phyloP scores from a whole-genome alignment of 2,888 invertebrate species.

The Orthosia gracilis region DNA sequence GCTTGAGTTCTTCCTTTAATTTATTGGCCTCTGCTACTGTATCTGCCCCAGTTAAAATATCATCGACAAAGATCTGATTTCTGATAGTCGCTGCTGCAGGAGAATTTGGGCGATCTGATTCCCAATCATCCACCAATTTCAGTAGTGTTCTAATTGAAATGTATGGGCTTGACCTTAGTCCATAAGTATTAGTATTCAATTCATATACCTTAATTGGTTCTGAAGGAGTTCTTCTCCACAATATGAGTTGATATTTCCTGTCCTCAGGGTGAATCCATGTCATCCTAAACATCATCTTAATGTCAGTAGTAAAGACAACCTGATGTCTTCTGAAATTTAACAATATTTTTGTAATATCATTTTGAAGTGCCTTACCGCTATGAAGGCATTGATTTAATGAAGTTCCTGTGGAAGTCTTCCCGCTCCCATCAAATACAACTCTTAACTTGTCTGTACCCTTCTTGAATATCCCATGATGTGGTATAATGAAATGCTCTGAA shows the following conservation, averaged over 20 bases:
- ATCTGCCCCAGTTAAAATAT: not conserved
- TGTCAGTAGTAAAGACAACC: not conserved
- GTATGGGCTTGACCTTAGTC: slow-evolving; percentile 1
- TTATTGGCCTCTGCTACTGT: not conserved
- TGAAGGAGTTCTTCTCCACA: not conserved
- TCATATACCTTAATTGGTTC: not conserved
- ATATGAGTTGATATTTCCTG: not conserved
- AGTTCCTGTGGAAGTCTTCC: not conserved
- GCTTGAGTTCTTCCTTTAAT: no score
- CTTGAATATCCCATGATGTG: not conserved
- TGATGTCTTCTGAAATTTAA: not conserved
- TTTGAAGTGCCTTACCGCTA: not conserved
- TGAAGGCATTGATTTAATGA: not conserved
- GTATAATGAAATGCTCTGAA: not conserved
- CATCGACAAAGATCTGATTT: not conserved
- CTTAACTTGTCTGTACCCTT: not conserved
- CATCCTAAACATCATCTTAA: not conserved
- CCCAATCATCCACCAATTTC: not conserved
- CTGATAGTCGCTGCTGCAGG: not conserved
- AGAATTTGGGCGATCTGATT: not conserved
- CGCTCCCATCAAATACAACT: not conserved
- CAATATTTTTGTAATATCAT: not conserved
- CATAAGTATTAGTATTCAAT: not conserved
- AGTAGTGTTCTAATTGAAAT: not conserved
- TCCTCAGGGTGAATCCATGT: not conserved